Evolutionary conservation across 1,140 invertebrate genomes (phyloP).

Genomic region (Pseudomyrmex sp.): DNA sequence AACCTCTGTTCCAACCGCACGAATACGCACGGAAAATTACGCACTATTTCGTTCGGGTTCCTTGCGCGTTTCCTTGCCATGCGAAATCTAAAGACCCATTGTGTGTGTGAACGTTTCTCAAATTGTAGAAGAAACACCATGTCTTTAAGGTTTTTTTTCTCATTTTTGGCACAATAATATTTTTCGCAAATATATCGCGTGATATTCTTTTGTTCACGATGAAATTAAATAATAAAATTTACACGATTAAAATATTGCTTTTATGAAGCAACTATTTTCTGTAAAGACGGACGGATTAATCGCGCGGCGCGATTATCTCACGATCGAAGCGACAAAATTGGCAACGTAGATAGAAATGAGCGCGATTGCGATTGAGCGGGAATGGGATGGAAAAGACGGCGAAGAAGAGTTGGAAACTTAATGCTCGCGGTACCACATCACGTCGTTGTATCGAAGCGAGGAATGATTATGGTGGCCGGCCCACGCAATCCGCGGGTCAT

Average conservation of each 20-base stretch:
- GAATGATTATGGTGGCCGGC: constrained; percentile 79
- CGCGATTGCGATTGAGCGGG: constrained; percentile 26
- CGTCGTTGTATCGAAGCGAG: constrained; percentile 68
- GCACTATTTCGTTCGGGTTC: constrained; percentile 29
- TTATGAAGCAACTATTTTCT: no score
- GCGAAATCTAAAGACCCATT: no score
- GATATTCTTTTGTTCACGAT: no score
- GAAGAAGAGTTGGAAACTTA: constrained; percentile 74
- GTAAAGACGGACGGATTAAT: constrained; percentile 20
- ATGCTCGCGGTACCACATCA: constrained; percentile 73
- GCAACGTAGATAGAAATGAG: constrained; percentile 3
- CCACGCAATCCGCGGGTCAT: constrained; percentile 82
- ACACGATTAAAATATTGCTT: no score
- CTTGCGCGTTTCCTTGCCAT: not conserved
- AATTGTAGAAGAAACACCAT: not conserved
- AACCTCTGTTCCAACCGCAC: not conserved
- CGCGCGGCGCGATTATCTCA: constrained; percentile 61
- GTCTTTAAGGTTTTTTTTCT: not conserved
- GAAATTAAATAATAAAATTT: no score
- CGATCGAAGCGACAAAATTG: constrained; percentile 61
- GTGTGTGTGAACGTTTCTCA: not conserved
- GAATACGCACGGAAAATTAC: constrained; percentile 4
- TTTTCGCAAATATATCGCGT: no score
- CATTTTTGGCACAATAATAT: no score
- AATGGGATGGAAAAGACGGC: constrained; percentile 23